phyloP scores from a whole-genome alignment of 2,113 vertebrate genomes.

The Zosterops borbonicus region DNA sequence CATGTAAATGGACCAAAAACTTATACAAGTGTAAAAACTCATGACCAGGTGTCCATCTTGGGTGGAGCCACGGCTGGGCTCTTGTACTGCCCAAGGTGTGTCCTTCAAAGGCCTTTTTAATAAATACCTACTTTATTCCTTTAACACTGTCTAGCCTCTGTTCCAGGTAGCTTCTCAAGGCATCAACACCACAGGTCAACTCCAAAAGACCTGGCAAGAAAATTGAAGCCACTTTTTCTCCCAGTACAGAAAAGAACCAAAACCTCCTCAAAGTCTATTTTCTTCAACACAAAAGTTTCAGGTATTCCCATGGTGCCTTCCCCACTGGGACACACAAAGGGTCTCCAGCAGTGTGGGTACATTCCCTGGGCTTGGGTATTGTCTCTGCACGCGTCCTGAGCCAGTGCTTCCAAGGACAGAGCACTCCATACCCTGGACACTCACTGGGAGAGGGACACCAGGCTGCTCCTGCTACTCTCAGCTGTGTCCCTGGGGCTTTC shows the following conservation, averaged over 20 bases:
- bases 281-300: background rate
- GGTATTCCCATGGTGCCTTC: fast-evolving
- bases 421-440: fast-evolving
- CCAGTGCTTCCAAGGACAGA: background rate
- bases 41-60: background rate
- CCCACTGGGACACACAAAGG: background rate
- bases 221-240: background rate
- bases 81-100: background rate
- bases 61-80: background rate
- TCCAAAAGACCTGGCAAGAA: background rate
- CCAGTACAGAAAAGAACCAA: background rate
- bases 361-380: background rate
- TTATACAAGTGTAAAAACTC: background rate
- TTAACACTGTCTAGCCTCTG: background rate
- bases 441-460: fast-evolving
- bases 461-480: background rate
- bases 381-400: background rate
- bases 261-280: background rate
- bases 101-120: background rate
- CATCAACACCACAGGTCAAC: background rate
- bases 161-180: background rate
- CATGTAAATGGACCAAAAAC: background rate
- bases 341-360: background rate
- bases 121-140: background rate
- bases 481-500: background rate